Percentiles rank a stretch among this genome's conserved stretches.
phyloP scores from a whole-genome alignment of 2,888 invertebrate species.

The Callyntrura sp. region DNA sequence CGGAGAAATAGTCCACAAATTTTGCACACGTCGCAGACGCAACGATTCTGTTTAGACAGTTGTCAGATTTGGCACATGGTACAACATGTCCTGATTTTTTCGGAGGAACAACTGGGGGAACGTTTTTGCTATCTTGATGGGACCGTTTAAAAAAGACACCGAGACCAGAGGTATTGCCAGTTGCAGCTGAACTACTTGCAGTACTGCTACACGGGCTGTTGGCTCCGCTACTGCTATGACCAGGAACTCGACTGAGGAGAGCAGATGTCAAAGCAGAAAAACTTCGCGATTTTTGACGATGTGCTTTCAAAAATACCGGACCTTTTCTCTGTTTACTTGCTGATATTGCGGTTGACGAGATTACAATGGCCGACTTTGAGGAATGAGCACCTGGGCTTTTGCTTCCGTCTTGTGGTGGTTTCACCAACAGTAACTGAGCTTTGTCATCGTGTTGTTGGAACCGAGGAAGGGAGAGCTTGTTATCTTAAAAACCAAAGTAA shows the following conservation, averaged over 20 bases:
- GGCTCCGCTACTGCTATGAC: slow-evolving; percentile 61
- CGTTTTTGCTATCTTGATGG: slow-evolving; percentile 68
- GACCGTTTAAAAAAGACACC: slow-evolving; percentile 67
- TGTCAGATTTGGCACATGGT: slow-evolving; percentile 83
- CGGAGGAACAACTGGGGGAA: slow-evolving; percentile 64
- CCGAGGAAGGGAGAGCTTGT: slow-evolving; percentile 68
- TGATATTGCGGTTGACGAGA: slow-evolving; percentile 50
- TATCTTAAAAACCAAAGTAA: slow-evolving; percentile 58
- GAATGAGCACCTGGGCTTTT: slow-evolving; percentile 76
- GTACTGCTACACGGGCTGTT: slow-evolving; percentile 66
- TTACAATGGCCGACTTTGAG: slow-evolving; percentile 72
- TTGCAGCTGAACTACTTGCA: slow-evolving; percentile 40
- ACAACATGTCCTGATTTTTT: slow-evolving; percentile 66
- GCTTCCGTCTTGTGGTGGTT: slow-evolving; percentile 58
- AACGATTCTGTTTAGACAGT: slow-evolving; percentile 82
- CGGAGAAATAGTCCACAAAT: slow-evolving; percentile 71
- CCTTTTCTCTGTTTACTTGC: slow-evolving; percentile 59
- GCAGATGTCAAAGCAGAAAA: slow-evolving; percentile 74
- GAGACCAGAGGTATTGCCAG: slow-evolving; percentile 44
- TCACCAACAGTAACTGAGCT: slow-evolving; percentile 53
- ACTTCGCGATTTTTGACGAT: slow-evolving; percentile 74
- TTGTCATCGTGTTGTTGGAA: slow-evolving; percentile 63
- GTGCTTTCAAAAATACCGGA: slow-evolving; percentile 67
- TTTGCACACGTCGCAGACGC: slow-evolving; percentile 78
- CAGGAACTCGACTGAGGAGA: slow-evolving; percentile 72